These are phyloP conservation scores for Musca vetustissima DNA, from an alignment of 1,140 invertebrate genomes.

Conservation along the genomic window DNA sequence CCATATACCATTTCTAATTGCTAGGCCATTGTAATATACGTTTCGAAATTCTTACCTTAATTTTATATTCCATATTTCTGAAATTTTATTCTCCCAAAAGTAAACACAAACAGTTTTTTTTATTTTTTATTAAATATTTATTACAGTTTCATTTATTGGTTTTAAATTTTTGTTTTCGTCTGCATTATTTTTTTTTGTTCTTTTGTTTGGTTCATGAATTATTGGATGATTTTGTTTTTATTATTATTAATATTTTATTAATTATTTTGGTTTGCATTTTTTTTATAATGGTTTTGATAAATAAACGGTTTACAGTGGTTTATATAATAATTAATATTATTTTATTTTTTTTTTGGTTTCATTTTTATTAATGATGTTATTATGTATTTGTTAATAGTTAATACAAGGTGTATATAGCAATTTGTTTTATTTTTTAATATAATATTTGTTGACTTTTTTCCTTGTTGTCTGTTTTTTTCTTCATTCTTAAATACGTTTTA, in stretches of 20 bases:
- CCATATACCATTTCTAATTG: no score
- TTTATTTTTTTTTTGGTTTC: background rate
- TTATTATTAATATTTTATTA: constrained; percentile 5
- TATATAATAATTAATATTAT: constrained; percentile 11
- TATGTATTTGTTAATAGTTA: constrained; percentile 13
- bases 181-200: background rate
- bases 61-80: no score
- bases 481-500: background rate
- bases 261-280: constrained; percentile 15
- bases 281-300: constrained; percentile 13
- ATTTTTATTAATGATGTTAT: background rate
- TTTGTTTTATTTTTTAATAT: constrained; percentile 18
- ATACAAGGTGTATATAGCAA: constrained; percentile 22
- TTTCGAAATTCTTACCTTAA: no score
- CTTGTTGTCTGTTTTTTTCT: background rate
- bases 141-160: constrained; percentile 15
- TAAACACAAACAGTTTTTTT: background rate
- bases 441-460: background rate
- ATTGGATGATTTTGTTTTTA: background rate
- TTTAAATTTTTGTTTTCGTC: constrained; percentile 2
- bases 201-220: no score
- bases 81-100: background rate
- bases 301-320: constrained; percentile 20
- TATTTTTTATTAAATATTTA: constrained; percentile 23
- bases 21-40: no score